Base-by-base conservation (phyloP, 2,888 invertebrate species). In the Drosophila fulvimacula region DNA sequence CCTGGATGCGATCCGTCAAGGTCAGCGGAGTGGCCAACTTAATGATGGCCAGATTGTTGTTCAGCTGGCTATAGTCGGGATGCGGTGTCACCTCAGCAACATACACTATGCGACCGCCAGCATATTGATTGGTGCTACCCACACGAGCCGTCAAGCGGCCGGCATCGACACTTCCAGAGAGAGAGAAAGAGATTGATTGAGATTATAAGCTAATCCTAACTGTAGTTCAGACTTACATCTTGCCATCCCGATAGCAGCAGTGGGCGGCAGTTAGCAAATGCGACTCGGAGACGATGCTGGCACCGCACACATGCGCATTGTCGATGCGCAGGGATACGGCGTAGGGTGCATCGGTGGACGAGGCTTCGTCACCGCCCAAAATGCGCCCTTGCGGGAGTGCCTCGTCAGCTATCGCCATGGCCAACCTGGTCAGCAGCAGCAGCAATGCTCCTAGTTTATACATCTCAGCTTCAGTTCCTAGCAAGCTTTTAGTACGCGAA, bases 41-140 rank as follows among this genome's bases (percentile, higher is more conserved):
- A 11, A 92, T n/a, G 3, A 92, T 59, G 9, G 92, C 92, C 67
- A 92, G 59, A 71, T 92, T 90, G 69, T 91, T 90, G 38, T 69
- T 64, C 32, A 81, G 69, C 10, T 68, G 51, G 17, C 58, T 44
- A 62, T 87, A 91, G 0, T 82, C 68, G 10, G 89, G 84, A 68
- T 92, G 90, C 6, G 85, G 51, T 0, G 64, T 72, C 21, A 90
- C 59, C 6, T 65, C 63, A 4, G 70, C 67, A 3, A 91, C 84
- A 21, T 62, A 56, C 6, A 74, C 65, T 34, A 91, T 73, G 10
- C 88, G 90, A 2, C 92, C 92, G 17, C 87, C 87, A 3, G 88
- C 82, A 39, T 91, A 89, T 36, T 90, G 84, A 75, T 92, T 92
- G 15, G 89, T 82, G 60, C 92, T 92, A 53, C 93, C 93, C 52